phyloP scores from a whole-genome alignment of 2,888 invertebrate species.

The Andrena haemorrhoa region DNA sequence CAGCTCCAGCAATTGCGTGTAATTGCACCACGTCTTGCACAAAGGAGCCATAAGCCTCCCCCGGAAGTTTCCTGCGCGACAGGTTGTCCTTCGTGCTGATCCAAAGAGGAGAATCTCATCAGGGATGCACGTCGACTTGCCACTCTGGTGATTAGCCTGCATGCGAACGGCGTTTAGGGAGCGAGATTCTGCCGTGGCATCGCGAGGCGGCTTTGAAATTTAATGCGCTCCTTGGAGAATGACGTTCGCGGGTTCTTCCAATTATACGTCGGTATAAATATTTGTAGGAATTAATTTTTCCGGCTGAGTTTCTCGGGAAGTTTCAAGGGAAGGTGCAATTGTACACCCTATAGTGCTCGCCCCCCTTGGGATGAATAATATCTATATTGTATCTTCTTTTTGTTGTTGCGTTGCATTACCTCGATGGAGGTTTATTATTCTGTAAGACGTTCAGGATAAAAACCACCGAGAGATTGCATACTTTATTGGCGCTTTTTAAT shows the following conservation, averaged over 20 bases:
- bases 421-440: no score
- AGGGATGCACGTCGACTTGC: conserved; percentile 64
- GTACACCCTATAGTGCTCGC: no score
- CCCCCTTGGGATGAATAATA: no score
- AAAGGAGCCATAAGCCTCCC: conserved; percentile 66
- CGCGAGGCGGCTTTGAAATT: conserved; percentile 34
- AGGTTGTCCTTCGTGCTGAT: conserved; percentile 63
- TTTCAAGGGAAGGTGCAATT: neutral
- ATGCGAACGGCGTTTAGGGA: conserved; percentile 56
- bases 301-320: neutral
- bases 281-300: neutral
- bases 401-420: no score
- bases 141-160: conserved; percentile 63
- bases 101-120: conserved; percentile 63
- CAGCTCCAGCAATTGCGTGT: conserved; percentile 68
- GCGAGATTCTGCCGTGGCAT: conserved; percentile 1
- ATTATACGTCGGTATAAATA: neutral
- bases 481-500: neutral
- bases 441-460: no score
- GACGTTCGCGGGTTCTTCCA: neutral
- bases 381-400: no score
- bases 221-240: conserved; percentile 22
- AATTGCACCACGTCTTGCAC: conserved; percentile 69
- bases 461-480: no score
- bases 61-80: conserved; percentile 63